Evolutionary conservation across 2,113 vertebrate genomes (phyloP).

Genomic region (Vimba vimba): DNA sequence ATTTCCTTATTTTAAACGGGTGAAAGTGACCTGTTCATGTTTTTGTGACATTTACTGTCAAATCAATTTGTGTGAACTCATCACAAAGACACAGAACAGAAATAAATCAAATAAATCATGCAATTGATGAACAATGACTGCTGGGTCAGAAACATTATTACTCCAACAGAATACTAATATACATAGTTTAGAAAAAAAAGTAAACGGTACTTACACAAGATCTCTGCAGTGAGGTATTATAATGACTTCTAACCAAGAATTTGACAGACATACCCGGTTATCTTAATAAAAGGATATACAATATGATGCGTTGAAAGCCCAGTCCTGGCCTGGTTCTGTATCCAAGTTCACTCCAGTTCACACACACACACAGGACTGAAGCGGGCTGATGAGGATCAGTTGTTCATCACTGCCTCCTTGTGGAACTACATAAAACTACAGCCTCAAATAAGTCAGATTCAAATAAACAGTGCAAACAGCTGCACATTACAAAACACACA

Average conservation of each 20-base stretch:
- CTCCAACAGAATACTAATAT: background rate
- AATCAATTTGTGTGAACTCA: slow-evolving; percentile 1
- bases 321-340: slow-evolving; percentile 25
- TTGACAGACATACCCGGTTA: background rate
- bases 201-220: background rate
- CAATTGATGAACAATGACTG: background rate
- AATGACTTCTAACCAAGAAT: background rate
- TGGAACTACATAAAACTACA: slow-evolving; percentile 45
- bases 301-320: background rate
- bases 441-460: background rate
- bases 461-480: background rate
- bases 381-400: background rate
- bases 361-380: slow-evolving; percentile 15
- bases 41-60: slow-evolving; percentile 1
- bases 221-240: background rate
- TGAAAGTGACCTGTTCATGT: background rate
- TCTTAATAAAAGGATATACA: background rate
- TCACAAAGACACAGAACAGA: background rate
- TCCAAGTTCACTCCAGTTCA: slow-evolving; percentile 16
- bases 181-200: background rate
- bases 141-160: background rate
- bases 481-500: background rate
- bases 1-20: background rate
- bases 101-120: background rate
- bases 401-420: slow-evolving; percentile 59